phyloP scores from a whole-genome alignment of 2,113 vertebrate species.

The Pipa parva region DNA sequence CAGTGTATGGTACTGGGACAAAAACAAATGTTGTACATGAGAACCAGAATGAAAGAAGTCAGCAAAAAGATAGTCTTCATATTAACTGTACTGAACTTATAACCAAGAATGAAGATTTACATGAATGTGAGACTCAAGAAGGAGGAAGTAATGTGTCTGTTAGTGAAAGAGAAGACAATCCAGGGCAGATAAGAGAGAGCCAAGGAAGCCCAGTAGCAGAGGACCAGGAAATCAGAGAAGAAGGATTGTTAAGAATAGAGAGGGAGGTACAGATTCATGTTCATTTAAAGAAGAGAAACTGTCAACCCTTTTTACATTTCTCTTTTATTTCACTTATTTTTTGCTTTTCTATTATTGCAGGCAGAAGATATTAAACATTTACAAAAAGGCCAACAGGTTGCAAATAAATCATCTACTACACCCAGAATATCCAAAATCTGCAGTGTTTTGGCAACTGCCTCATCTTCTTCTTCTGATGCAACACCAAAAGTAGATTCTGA shows the following conservation, averaged over 20 bases:
- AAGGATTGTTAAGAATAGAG: neutral
- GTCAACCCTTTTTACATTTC: neutral
- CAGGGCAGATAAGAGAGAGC: constrained; percentile 4
- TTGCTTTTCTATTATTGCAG: neutral
- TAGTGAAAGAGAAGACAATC: rapidly evolving
- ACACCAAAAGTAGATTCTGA: neutral
- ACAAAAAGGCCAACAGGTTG: neutral
- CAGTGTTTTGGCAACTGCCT: neutral
- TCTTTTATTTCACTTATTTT: neutral
- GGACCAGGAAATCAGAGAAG: neutral
- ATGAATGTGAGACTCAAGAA: neutral
- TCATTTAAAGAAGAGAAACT: neutral
- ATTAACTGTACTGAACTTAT: constrained; percentile 46
- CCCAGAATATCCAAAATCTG: neutral
- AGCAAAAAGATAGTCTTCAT: constrained; percentile 48
- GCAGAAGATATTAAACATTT: neutral
- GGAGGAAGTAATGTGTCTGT: constrained; percentile 32
- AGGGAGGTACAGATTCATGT: neutral
- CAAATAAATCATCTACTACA: neutral
- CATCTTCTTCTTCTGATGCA: neutral
- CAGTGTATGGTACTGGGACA: constrained; percentile 55
- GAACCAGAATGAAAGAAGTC: constrained; percentile 49
- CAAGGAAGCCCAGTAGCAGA: neutral
- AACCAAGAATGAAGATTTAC: neutral
- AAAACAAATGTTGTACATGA: constrained; percentile 32